Conservation (phyloP, 2,888 invertebrate species). For the Caenorhabditis sulstoni region DNA sequence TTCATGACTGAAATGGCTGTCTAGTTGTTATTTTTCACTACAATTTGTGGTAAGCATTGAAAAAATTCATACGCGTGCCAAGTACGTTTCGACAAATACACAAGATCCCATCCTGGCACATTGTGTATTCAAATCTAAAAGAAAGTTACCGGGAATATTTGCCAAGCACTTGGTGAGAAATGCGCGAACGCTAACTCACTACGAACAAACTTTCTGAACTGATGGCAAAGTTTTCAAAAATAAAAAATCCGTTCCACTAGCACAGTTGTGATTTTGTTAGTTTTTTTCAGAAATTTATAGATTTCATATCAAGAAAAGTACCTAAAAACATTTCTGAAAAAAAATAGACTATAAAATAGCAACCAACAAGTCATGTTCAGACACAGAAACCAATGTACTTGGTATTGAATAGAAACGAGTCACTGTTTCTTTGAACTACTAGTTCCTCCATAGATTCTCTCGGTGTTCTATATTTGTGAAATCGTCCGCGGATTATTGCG, state of each 20-base stretch:
- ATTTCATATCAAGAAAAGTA: no score
- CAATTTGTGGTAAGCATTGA: background rate
- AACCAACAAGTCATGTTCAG: background rate
- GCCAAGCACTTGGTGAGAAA: slow-evolving; percentile 47
- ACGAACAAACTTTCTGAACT: slow-evolving; percentile 25
- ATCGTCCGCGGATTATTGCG: background rate
- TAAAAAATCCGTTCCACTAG: no score
- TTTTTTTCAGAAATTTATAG: no score
- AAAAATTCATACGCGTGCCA: background rate
- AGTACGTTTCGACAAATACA: slow-evolving; percentile 9
- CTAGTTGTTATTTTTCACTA: no score
- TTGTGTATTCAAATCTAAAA: slow-evolving; percentile 52
- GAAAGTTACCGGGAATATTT: slow-evolving; percentile 43
- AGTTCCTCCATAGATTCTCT: background rate
- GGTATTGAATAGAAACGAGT: background rate
- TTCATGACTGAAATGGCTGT: no score
- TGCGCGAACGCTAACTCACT: slow-evolving; percentile 49
- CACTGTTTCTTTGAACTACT: slow-evolving; percentile 5
- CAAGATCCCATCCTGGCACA: slow-evolving; percentile 10
- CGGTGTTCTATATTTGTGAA: background rate
- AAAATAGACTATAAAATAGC: no score
- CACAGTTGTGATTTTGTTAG: no score
- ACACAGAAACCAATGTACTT: background rate
- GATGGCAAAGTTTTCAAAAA: slow-evolving; percentile 24
- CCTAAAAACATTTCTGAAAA: no score